A percentile compares a stretch with the other conserved stretches of the same genome.
These are phyloP conservation scores for Prosopocoilus inquinatus DNA, from an alignment of 2,888 invertebrate species.

Conservation along the genomic window DNA sequence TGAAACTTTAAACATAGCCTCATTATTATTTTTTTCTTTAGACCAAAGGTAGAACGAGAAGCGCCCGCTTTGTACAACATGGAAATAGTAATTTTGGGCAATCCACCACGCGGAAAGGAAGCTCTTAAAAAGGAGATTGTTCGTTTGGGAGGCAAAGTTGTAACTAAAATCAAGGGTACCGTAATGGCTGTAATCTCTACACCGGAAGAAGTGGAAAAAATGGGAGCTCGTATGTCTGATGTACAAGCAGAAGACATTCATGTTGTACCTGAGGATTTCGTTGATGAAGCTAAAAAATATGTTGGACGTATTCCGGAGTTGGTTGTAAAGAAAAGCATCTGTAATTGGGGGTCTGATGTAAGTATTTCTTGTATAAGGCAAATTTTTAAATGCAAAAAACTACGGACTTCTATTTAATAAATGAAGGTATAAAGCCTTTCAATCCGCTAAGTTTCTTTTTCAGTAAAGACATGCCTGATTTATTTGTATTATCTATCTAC, in stretches of 20 bases:
- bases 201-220: constrained; percentile 65
- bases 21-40: constrained; percentile 33
- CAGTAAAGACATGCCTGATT: background rate
- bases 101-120: constrained; percentile 57
- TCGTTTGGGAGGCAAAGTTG: constrained; percentile 74
- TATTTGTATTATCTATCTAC: constrained; percentile 4
- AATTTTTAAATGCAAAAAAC: too few relatives aligned
- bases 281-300: constrained; percentile 65
- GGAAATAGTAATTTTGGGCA: constrained; percentile 69
- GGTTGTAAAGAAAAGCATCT: constrained; percentile 71
- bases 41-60: constrained; percentile 66
- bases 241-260: constrained; percentile 71
- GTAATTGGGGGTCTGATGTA: constrained; percentile 79
- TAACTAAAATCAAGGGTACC: constrained; percentile 61
- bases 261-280: constrained; percentile 74
- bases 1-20: too few relatives aligned
- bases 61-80: constrained; percentile 73
- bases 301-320: constrained; percentile 63
- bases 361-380: constrained; percentile 48
- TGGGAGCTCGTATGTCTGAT: constrained; percentile 62
- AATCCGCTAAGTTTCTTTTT: background rate
- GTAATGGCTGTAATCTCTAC: constrained; percentile 76
- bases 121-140: constrained; percentile 67
- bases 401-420: too few relatives aligned
- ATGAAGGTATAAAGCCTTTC: too few relatives aligned